phyloP scores from a whole-genome alignment of 2,888 invertebrate genomes.

The Lypha dubia region DNA sequence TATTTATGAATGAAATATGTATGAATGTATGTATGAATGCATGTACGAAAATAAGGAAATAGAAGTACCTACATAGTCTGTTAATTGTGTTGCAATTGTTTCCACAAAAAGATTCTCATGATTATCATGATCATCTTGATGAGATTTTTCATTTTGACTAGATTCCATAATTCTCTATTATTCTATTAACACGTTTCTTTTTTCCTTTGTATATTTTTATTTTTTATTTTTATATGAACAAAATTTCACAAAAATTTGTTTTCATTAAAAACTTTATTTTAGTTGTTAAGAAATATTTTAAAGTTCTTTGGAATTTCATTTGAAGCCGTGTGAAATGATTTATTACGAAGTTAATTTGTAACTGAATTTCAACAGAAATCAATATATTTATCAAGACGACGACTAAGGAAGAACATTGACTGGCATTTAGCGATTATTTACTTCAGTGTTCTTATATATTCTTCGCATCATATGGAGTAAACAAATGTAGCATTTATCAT shows the following conservation, averaged over 20 bases:
- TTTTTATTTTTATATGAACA: slow-evolving; percentile 25
- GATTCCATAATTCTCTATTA: slow-evolving; percentile 60
- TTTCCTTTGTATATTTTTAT: slow-evolving; percentile 16
- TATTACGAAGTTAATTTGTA: slow-evolving; percentile 45
- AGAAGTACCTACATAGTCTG: slow-evolving; percentile 79
- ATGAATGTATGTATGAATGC: slow-evolving; percentile 18
- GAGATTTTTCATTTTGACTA: slow-evolving; percentile 62
- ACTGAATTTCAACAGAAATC: slow-evolving; percentile 41
- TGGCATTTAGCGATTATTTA: slow-evolving; percentile 37
- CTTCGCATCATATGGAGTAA: slow-evolving; percentile 1
- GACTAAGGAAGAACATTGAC: slow-evolving; percentile 32
- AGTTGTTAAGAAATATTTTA: slow-evolving; percentile 26
- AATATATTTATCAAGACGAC: slow-evolving; percentile 23
- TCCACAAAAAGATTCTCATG: slow-evolving; percentile 67
- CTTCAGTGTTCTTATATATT: background rate
- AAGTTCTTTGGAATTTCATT: slow-evolving; percentile 50
- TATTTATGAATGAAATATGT: slow-evolving; percentile 17
- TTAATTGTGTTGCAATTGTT: slow-evolving; percentile 78
- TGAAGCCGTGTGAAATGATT: slow-evolving; percentile 51
- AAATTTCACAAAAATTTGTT: slow-evolving; percentile 33
- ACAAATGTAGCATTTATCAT: slow-evolving; percentile 32
- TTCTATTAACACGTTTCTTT: slow-evolving; percentile 19
- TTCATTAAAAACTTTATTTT: slow-evolving; percentile 25
- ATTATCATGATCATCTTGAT: slow-evolving; percentile 53
- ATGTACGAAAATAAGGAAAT: slow-evolving; percentile 5